Base-by-base conservation (phyloP, 1,140 invertebrate species). In the Zaprionus africanus region DNA sequence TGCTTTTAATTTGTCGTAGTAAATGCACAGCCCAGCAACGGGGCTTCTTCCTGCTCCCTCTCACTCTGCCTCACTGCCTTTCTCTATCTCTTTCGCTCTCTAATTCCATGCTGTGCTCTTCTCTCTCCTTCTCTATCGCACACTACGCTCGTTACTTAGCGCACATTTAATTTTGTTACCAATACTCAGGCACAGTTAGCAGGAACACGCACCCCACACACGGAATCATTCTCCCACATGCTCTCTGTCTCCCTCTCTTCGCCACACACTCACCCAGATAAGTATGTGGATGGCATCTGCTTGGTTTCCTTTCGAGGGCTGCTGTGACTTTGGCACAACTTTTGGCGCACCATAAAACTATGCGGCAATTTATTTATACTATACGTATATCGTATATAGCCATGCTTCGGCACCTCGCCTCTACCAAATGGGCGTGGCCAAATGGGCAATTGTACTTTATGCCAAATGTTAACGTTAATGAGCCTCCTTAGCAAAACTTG, bases 141-240 rank as follows among this genome's bases (percentile, higher is more conserved):
- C 69, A 71, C 49, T 36, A 58, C 19, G 64, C 71, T 88, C 84
- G 84, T 88, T 88, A 88, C 84, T 88, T 88, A 88, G 84, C 85
- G 78, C 66, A 85, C 85, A 88, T 88, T 88, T 90, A 90, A 88
- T 88, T 88, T 88, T 90, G 85, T 85, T 88, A 90, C 85, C 64
- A 75, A 78, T 75, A 78, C 70, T 34, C 43, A 77, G 38, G 41
- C 57, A 66, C 36, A 26, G 1, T 24, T 56, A 12, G 56, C 43
- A 73, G 57, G 66, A 65, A 78, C 51, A 77, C 63, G 65, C 71
- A 71, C 34, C 68, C 62, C 43, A 28, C 43, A 67, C 19, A 54
- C 26, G 59, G 28, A 31, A 31, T 31, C 26, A 34, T 31, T 63
- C 17, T 34, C 2, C 5, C 12, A 7, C 41, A 2, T 15, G 6